Base-by-base conservation (phyloP, 2,113 vertebrate genomes). In the Pluvialis apricaria region DNA sequence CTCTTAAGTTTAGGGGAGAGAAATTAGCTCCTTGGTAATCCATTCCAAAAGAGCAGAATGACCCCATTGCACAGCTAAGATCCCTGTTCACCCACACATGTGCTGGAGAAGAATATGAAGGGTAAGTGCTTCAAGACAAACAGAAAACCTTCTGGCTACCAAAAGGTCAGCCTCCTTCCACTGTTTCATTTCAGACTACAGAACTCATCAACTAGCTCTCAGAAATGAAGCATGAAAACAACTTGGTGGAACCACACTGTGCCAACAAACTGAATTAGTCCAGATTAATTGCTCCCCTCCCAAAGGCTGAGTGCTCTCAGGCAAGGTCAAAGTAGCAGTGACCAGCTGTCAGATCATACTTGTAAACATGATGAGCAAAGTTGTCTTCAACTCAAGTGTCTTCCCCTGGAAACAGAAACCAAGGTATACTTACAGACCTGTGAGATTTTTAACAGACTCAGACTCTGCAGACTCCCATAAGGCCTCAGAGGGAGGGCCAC, bases 291-390 rank as follows among this genome's bases (percentile, higher is more conserved):
- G 40, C 28, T 10, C 19, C 8, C 6, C 49, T 54, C 28, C 49
- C 19, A 40, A 15, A 54, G 6, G 13, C 3, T 2, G 1, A 19
- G 11, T 5, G 7, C 18, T 55, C 15, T 38, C 5, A 6, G 40
- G 18, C 40, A 49, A 68, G 25, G 29, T 2, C 4, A 13, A 49
- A 22, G 60, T 8, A 62, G 42, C 11, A 14, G 7, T 8, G 24
- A 55, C 38, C 64, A 54, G 26, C 26, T 44, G 38, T 26, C 34
- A 32, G 13, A 19, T 16, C 10, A 6, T 5, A 36, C 4, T 2
- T 22, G 18, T 34, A 13, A 15, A 38, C 4, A 44, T 1, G 2
- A 44, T 36, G 6, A 34, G 9, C 34, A 25, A 15, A 61, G 8
- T 36, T 12, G 4, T 13, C 32, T 45, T 36, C 1, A 44, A 24